Base-by-base conservation (phyloP, 2,797 vertebrate genomes). In the Chelmon rostratus region DNA sequence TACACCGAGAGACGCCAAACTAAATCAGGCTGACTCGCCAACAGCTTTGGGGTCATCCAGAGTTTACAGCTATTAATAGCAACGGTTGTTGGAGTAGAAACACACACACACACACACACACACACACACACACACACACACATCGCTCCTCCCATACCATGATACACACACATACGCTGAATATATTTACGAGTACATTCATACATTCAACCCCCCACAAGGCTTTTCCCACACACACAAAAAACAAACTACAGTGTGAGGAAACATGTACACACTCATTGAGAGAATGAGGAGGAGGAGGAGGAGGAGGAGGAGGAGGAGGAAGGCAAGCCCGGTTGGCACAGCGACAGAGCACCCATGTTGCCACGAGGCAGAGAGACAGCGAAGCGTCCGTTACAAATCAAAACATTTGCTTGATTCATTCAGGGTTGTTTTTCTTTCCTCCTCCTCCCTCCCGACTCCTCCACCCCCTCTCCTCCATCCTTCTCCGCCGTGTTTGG, bases 21-120 rank as follows among this genome's bases (percentile, higher is more conserved):
- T 64, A 86, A 81, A 86, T 92, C 84, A 88, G 84, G 75, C 81
- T 69, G 86, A 85, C 53, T 82, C 63, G 71, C 84, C 56, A 8
- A 72, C 66, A 74, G 85, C 89, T 49, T n/a, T 2, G 5, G 62
- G 93, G 90, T 93, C 92, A 89, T 59, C 57, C 35, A 25, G 79
- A 93, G 93, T 93, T 92, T 80, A 91, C 6, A 0, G 79, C 86
- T 93, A 92, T 92, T 89, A 86, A 89, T 94, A 94, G 85, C 42
- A 75, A 6, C 1, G 44, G 31, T 73, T 42, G 68, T 63, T 73
- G 52, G 62, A 76, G 56, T n/a, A 44, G 33, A 79, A 73, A 58
- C 50, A 16, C 53, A 40, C 73, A 19, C 76, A 58, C 54, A 62
- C 44, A 72, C 63, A 68, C 56, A 59, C 42, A 50, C 37, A 50